Percentiles rank a stretch among this genome's conserved stretches.
Conservation (phyloP, 2,888 invertebrate species). For the Chloromyia formosa region DNA sequence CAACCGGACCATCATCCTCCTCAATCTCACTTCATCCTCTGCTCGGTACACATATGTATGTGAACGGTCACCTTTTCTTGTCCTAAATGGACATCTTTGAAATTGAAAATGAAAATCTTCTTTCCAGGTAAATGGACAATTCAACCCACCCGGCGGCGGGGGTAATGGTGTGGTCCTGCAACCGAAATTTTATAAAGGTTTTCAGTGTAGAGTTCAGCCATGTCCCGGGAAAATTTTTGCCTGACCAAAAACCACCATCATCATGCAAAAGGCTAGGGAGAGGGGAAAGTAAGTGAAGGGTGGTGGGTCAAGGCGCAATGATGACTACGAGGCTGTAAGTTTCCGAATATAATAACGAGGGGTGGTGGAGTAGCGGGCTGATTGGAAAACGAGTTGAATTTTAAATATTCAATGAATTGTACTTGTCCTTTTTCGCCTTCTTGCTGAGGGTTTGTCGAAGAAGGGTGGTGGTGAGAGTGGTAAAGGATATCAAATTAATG, state of each 20-base stretch:
- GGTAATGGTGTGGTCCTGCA: constrained; percentile 22
- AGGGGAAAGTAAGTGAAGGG: too few relatives aligned
- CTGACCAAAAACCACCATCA: constrained; percentile 26
- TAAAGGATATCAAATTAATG: too few relatives aligned
- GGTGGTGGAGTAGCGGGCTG: too few relatives aligned
- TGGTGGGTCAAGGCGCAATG: too few relatives aligned
- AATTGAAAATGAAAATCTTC: constrained; percentile 50
- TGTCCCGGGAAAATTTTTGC: constrained; percentile 25
- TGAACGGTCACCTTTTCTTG: constrained; percentile 6
- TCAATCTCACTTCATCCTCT: too few relatives aligned
- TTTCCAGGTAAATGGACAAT: constrained; percentile 49
- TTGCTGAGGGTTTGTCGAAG: too few relatives aligned
- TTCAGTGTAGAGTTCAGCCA: neutral
- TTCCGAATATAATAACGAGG: too few relatives aligned
- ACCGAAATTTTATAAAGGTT: constrained; percentile 9
- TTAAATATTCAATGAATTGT: constrained; percentile 47
- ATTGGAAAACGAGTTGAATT: constrained; percentile 35
- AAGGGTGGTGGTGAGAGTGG: too few relatives aligned
- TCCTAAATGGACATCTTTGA: constrained; percentile 48
- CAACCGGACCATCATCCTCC: neutral
- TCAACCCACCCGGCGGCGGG: neutral
- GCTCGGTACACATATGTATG: neutral
- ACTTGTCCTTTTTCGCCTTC: constrained; percentile 1
- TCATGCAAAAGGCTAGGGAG: constrained; percentile 16
- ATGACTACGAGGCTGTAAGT: too few relatives aligned